phyloP scores from a whole-genome alignment of 2,797 vertebrate species.

The Enteromius mattozi region DNA sequence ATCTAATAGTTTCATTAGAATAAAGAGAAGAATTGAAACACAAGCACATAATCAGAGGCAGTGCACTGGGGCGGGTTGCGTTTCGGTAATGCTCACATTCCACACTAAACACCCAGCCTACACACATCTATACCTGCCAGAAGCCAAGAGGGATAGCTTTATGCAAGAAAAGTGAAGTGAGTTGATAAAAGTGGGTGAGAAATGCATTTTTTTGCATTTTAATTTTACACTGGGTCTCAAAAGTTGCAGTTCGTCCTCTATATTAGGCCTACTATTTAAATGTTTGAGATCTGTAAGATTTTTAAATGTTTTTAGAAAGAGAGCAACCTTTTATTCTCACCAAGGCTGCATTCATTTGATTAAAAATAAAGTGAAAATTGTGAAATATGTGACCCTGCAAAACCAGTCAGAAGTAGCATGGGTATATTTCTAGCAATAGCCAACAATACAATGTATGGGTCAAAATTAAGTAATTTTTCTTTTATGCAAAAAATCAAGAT shows the following conservation, averaged over 20 bases:
- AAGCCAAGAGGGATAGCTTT: constrained; percentile 23
- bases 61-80: constrained; percentile 43
- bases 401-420: too few relatives aligned
- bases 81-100: constrained; percentile 61
- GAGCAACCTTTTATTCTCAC: not conserved
- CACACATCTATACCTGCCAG: constrained; percentile 37
- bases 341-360: constrained; percentile 1
- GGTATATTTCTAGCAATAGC: too few relatives aligned
- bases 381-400: too few relatives aligned
- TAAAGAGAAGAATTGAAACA: constrained; percentile 62
- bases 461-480: too few relatives aligned
- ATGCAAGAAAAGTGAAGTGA: not conserved
- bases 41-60: constrained; percentile 58
- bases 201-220: not conserved
- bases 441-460: too few relatives aligned
- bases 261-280: not conserved
- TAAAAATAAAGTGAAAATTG: not conserved
- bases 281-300: not conserved
- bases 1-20: constrained; percentile 61
- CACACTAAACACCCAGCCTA: constrained; percentile 16
- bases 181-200: not conserved
- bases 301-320: not conserved
- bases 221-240: not conserved
- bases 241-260: not conserved
- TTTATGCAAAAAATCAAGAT: too few relatives aligned